Percentiles rank a stretch among this genome's conserved stretches.
phyloP scores from a whole-genome alignment of 2,113 vertebrate genomes.

The Psephotus haematonotus region DNA sequence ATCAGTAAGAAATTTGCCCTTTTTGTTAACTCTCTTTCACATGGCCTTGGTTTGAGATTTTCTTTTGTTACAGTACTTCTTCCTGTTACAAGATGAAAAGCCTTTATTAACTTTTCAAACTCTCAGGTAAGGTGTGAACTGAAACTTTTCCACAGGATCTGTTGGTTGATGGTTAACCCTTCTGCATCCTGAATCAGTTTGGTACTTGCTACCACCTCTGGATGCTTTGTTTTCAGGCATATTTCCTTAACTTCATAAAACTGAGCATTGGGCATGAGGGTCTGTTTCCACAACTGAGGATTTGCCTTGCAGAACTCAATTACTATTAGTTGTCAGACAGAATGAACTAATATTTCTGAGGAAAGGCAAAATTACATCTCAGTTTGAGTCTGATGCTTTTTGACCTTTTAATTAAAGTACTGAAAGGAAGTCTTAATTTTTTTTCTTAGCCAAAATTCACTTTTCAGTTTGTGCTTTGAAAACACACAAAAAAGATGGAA shows the following conservation, averaged over 20 bases:
- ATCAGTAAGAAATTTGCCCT: neutral
- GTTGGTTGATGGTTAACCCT: neutral
- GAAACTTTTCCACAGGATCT: neutral
- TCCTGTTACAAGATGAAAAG: neutral
- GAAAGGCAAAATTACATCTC: neutral
- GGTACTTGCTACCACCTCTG: neutral
- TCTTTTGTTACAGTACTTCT: neutral
- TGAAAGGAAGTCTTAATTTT: neutral
- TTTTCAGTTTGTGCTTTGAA: neutral
- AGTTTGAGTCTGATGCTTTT: slow-evolving; percentile 13
- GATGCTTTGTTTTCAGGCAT: neutral
- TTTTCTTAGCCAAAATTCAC: neutral
- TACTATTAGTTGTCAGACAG: neutral
- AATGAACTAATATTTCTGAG: neutral
- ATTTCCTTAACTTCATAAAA: neutral
- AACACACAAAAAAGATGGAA: neutral
- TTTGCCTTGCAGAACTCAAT: neutral
- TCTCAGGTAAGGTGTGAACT: neutral
- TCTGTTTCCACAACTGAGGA: neutral
- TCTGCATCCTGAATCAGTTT: neutral
- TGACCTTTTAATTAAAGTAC: slow-evolving; percentile 1
- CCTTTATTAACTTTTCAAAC: neutral
- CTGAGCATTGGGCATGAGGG: neutral
- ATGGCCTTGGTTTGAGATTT: slow-evolving; percentile 9
- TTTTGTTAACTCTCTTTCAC: neutral